Conservation (phyloP, 2,113 vertebrate genomes). For the Xenotilapia caudafasciata region DNA sequence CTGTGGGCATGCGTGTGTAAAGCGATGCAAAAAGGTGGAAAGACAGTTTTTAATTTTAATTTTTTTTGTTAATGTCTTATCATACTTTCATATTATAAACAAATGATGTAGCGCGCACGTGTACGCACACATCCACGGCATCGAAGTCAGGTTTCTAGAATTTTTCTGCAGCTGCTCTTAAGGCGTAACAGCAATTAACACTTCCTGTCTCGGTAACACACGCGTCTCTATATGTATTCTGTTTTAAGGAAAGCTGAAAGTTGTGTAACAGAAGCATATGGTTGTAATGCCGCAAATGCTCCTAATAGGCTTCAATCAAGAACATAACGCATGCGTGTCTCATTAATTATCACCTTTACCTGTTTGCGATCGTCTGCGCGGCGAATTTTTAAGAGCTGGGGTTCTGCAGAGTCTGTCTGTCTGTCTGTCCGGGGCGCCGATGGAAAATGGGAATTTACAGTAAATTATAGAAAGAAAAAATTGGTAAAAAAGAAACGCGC, state of each 20-base stretch:
- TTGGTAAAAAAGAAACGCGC: not conserved
- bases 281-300: not conserved
- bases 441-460: not conserved
- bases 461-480: not conserved
- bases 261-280: not conserved
- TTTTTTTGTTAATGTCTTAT: not conserved
- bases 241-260: not conserved
- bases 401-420: not conserved
- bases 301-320: not conserved
- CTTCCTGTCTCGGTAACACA: not conserved
- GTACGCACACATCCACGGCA: not conserved
- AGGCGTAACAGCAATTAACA: not conserved
- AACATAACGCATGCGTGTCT: not conserved
- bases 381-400: not conserved
- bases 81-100: not conserved
- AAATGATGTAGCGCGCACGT: not conserved
- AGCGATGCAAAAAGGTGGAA: not conserved
- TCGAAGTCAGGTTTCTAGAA: not conserved
- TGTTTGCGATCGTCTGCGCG: not conserved
- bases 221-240: not conserved
- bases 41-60: not conserved
- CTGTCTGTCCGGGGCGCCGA: not conserved
- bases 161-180: not conserved
- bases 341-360: constrained; percentile 38
- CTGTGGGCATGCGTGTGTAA: not conserved